Evolutionary conservation across 2,888 invertebrate species (phyloP), one percentile per base, ranked within the genome.

Genomic region (Pandemis heparana): DNA sequence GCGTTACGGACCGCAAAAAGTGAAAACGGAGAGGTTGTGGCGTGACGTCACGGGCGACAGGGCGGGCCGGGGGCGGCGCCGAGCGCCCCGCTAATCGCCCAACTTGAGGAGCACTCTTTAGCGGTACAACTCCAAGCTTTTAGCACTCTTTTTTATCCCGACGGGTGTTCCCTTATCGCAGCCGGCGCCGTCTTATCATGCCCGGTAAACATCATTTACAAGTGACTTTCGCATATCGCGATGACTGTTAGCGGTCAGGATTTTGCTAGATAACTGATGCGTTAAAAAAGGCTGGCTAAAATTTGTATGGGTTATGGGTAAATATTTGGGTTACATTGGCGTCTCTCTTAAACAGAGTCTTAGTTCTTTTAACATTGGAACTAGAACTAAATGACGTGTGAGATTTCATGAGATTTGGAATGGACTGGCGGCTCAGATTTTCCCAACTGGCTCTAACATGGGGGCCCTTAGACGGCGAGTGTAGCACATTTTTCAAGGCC

Each of bases 41-140:
- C 84, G 83, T 94, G 91, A 93, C 92, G 93, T 94, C 91, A 94
- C 87, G 84, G 91, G 90, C 93, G 93, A 90, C 94, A 89, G 90
- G 92, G 92, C 92, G 92, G 92, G 82, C 80, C 83, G 77, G 82
- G 89, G 92, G 92, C 90, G 92, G 94, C 93, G 92, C 90, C 92
- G 78, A 82, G 80, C 80, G 80, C 80, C 84, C 82, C 81, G 81
- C 83, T 84, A 87, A 75, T 85, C 88, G 83, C 76, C 85, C 77
- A 81, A 83, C 83, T 88, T 82, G 79, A 87, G 86, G 87, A 90
- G 87, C 86, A 85, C 86, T 89, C 87, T 89, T 85, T 84, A 83
- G 83, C 79, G 83, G 81, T 81, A 87, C 89, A 89, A 89, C 86
- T 87, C 86, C 88, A 85, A 84, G 90, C 92, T 92, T 92, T 93